Evolutionary conservation across 2,888 invertebrate genomes (phyloP), one percentile per base, ranked within the genome.

Genomic region (Cremastinae sp.): DNA sequence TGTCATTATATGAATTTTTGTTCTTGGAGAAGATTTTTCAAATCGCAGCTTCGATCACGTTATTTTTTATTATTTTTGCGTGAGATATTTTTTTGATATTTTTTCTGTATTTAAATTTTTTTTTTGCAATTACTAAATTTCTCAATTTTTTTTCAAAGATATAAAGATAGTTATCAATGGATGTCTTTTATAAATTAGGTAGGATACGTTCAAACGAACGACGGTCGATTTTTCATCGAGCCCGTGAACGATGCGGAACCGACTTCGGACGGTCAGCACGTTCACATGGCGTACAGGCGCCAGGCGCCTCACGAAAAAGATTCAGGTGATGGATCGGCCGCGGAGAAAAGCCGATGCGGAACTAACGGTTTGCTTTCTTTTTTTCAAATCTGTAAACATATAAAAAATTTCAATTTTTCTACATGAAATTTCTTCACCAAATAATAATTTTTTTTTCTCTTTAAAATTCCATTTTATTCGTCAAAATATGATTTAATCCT

Each of bases 211-310:
- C 88, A 90, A 73, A 90, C 92, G 1, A 84, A 90, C 75, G 87
- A 90, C 16, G 90, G 90, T 28, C 90, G 91, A 71, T 93, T 92
- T 85, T 92, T 92, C 81, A 92, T 93, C 68, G 93, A 93, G 84
- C 93, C 93, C 5, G 86, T 92, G 41, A 87, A 90, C 65, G 90
- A 91, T 43, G 91, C 91, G 74, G 85, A 87, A 58, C 90, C 91
- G 10, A 90, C 91, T 76, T 79, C 82, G 49, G 84, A 90, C 22
- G 91, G 91, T 0, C 91, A 91, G 70, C 92, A 92, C 79, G 90
- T 92, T 20, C 93, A 93, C 82, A 85, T 93, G 45, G 88, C 92
- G 10, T 92, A 93, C 85, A 84, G 81, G 65, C 80, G 84, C 28
- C 74, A 79, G 20, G 80, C 80, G 7, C 80, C 81, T 4, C 81